phyloP scores from a whole-genome alignment of 2,113 vertebrate genomes.

The Polypterus bichir region DNA sequence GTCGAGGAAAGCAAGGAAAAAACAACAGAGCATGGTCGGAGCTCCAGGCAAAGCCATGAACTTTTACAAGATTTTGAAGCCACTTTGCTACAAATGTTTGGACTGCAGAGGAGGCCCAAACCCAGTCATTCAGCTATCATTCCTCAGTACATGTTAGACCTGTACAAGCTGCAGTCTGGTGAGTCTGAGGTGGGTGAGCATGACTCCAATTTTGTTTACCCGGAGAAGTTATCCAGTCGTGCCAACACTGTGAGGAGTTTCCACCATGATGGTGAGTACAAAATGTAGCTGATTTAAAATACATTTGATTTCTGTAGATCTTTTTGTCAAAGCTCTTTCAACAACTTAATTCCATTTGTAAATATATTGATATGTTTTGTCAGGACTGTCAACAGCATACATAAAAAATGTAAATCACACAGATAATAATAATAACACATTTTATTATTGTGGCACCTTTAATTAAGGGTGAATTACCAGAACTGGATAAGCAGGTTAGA shows the following conservation, averaged over 20 bases:
- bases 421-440: no score
- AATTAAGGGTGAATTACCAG: no score
- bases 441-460: no score
- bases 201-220: constrained; percentile 70
- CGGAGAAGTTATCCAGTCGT: constrained; percentile 81
- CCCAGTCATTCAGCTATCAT: constrained; percentile 75
- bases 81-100: constrained; percentile 95
- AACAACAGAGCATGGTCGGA: constrained; percentile 75
- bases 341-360: no score
- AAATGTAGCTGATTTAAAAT: no score
- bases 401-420: no score
- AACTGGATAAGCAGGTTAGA: no score
- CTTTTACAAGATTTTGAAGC: constrained; percentile 97
- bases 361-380: no score
- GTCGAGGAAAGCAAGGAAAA: constrained; percentile 94
- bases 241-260: constrained; percentile 97
- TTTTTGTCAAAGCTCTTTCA: no score
- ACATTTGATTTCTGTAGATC: no score
- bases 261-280: constrained; percentile 82
- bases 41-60: constrained; percentile 82
- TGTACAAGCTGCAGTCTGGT: constrained; percentile 91
- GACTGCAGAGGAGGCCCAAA: constrained; percentile 83
- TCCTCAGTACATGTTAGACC: constrained; percentile 90
- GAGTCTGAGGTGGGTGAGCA: constrained; percentile 70
- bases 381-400: no score